Base-by-base conservation (phyloP, 1,140 invertebrate species). In the Helicoverpa zea region DNA sequence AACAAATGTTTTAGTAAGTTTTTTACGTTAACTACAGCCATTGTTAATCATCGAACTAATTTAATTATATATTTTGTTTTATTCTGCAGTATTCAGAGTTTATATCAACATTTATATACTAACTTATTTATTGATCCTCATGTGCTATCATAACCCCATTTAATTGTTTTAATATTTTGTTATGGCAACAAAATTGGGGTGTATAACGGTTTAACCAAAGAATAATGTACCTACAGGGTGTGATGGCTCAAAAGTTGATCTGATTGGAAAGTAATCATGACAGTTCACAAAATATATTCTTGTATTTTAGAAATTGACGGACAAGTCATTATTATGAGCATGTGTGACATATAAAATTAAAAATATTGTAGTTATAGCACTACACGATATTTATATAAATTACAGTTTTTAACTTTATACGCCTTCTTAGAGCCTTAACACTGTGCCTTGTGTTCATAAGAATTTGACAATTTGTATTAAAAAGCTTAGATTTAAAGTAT, bases 171-270 rank as follows among this genome's bases (percentile, higher is more conserved):
- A 43, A n/a, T 68, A 3, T 18, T 54, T 29, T n/a, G 18, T 54
- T 30, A 30, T 29, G 10, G n/a, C 29, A 30, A 11, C 4, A 16
- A 30, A 54, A 72, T 54, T 30, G 68, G 68, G 16, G 18, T 13
- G 16, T 68, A n/a, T 72, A 51, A 61, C 12, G 52, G 52, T 49
- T 2, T 75, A 63, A 77, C 75, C 74, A 77, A 77, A 77, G 74
- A 77, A 63, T 64, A 35, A 74, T 52, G 74, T 77, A 64, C 59
- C 74, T 77, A 77, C 59, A 77, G 58, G 75, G 49, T 77, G 29
- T 77, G 23, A 64, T 29, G 49, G 59, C 75, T 66, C 61, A 77
- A 66, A 30, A 16, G 9, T 10, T 64, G 74, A 76, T 63, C 74
- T 76, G 74, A 76, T 63, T 58, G 43, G 13, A 76, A 58, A 47